phyloP scores from a whole-genome alignment of 2,113 vertebrate species.

The Corythoichthys haematopterus region DNA sequence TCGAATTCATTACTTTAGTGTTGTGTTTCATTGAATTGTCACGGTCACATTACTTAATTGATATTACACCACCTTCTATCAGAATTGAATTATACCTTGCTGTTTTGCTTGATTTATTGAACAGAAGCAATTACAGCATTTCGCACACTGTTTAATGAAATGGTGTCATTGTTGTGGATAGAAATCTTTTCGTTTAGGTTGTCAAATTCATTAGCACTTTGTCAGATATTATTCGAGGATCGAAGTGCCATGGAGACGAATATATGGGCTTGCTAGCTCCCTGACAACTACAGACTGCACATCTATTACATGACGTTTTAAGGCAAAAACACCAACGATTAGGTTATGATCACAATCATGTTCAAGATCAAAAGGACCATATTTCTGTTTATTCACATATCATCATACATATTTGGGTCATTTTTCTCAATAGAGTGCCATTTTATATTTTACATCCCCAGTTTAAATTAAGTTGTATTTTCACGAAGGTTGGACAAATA shows the following conservation, averaged over 20 bases:
- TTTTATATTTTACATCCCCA: too few species aligned
- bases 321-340: too few species aligned
- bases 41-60: constrained; percentile 24
- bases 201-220: neutral
- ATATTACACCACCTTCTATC: constrained; percentile 31
- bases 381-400: too few species aligned
- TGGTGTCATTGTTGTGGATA: neutral
- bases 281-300: too few species aligned
- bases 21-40: neutral
- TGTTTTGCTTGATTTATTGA: constrained; percentile 20
- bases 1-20: neutral
- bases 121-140: constrained; percentile 23
- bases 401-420: too few species aligned
- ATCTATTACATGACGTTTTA: too few species aligned
- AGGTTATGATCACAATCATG: too few species aligned
- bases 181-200: neutral
- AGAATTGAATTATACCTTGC: constrained; percentile 40
- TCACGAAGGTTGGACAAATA: too few species aligned
- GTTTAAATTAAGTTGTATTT: too few species aligned
- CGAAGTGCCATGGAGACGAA: neutral
- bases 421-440: too few species aligned
- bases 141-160: constrained; percentile 7
- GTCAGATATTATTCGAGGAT: neutral
- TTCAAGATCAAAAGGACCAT: too few species aligned
- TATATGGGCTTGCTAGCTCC: too few species aligned